Percentiles rank a stretch among this genome's conserved stretches.
These are phyloP conservation scores for Yponomeuta plumbellus DNA, from an alignment of 2,888 invertebrate genomes.

Conservation along the genomic window DNA sequence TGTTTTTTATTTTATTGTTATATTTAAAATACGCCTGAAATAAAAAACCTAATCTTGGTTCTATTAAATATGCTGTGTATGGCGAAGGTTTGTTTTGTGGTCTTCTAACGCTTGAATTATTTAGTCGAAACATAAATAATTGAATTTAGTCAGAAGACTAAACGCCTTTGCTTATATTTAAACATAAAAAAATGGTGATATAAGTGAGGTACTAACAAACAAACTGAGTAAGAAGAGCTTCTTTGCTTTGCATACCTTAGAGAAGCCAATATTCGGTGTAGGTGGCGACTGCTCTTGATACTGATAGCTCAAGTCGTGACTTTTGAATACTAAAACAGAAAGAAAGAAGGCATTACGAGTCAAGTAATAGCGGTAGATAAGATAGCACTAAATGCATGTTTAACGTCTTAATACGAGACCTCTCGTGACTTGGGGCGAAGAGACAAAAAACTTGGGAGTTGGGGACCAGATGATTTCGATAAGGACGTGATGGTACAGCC, in stretches of 20 bases:
- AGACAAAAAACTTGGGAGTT: slow-evolving; percentile 68
- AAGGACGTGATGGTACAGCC: slow-evolving; percentile 64
- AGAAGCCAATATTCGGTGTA: slow-evolving; percentile 93
- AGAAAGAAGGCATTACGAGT: slow-evolving; percentile 73
- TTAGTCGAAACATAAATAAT: no score
- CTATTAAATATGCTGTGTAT: no score
- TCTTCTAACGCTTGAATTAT: no score
- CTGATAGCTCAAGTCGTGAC: slow-evolving; percentile 81
- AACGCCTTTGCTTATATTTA: no score
- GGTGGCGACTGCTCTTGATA: slow-evolving; percentile 82
- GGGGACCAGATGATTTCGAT: slow-evolving; percentile 54
- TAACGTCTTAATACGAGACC: slow-evolving; percentile 70
- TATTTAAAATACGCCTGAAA: no score
- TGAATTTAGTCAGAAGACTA: no score
- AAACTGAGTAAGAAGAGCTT: no score
- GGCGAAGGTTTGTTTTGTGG: no score
- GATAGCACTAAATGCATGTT: slow-evolving; percentile 73
- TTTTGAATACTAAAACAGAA: slow-evolving; percentile 90
- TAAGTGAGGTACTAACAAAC: no score
- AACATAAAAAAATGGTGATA: no score
- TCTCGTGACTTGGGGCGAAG: slow-evolving; percentile 71
- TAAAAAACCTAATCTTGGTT: no score
- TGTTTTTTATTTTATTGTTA: no score
- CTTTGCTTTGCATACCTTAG: slow-evolving; percentile 79
- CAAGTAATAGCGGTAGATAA: slow-evolving; percentile 59